These are phyloP conservation scores for Hirudo medicinalis DNA, from an alignment of 1,140 invertebrate species.

Conservation along the genomic window DNA sequence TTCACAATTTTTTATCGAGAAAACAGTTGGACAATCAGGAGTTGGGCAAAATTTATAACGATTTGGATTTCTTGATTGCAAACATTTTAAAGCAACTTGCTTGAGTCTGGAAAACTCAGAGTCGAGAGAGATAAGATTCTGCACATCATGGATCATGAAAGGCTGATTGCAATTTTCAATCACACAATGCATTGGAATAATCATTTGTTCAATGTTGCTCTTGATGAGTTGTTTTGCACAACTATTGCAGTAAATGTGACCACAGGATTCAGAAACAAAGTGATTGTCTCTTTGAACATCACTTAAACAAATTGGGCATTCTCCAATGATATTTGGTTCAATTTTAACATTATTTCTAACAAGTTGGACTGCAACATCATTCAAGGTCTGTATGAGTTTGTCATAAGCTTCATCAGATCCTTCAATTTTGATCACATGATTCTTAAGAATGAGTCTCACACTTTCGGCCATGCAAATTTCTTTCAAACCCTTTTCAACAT, in stretches of 20 bases:
- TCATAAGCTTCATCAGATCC: constrained; percentile 1
- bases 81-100: constrained; percentile 7
- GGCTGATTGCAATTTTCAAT: constrained; percentile 14
- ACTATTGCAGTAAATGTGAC: constrained; percentile 19
- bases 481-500: neutral
- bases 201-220: neutral
- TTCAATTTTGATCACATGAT: neutral
- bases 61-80: constrained; percentile 2
- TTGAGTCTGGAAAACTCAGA: neutral
- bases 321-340: neutral
- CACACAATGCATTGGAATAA: constrained; percentile 17
- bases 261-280: constrained; percentile 17
- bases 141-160: constrained; percentile 10
- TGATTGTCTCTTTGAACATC: constrained; percentile 6
- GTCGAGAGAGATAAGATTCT: neutral
- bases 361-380: neutral
- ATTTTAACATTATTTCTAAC: neutral
- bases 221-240: constrained; percentile 12
- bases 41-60: constrained; percentile 16
- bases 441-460: neutral
- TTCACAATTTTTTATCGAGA: neutral
- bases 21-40: constrained; percentile 19
- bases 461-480: neutral
- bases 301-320: constrained; percentile 19
- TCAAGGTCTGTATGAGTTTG: neutral